Evolutionary conservation across 2,113 vertebrate species (phyloP), one percentile per base, ranked within the genome.

Genomic region (Engystomops pustulosus): DNA sequence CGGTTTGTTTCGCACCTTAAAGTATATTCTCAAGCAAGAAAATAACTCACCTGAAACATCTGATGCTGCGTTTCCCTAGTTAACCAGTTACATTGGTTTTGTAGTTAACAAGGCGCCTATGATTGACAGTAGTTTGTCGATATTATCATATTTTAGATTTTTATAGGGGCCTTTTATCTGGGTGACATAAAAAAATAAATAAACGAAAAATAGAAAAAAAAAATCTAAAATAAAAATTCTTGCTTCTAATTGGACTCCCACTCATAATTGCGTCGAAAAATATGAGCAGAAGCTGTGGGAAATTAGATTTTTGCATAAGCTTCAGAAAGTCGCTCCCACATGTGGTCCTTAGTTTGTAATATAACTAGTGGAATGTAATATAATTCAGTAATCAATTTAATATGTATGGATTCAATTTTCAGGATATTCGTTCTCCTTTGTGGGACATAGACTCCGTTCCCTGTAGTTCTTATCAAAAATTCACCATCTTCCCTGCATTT

Each of bases 1-100:
- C 88, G 89, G 92, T 94, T 78, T 94, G 91, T 91, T 92, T 88
- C 89, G 87, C 87, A 91, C 88, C 76, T 89, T 90, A 89, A 92
- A 89, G 87, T 90, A 89, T 87, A 80, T 91, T 91, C 90, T 88
- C 88, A 92, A 89, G 90, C 89, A 92, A 55, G 15, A 45, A 34
- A n/a, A 68, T 68, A 84, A 77, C 72, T 68, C 65, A 84, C 71
- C 81, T 84, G 55, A 53, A 36, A 8, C 36, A 17, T 23, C 32
- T 45, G 27, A 17, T 3, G 75, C 53, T 41, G 51, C 20, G 49
- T 25, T n/a, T 58, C 49, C 45, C 49, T 77, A 58, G 74, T 77
- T 77, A 55, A 17, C 32, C 30, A 12, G 30, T 14, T 36, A 36
- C 32, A 36, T 58, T 58, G 75, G 51, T 34, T 41, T n/a, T 23